Percentiles rank a stretch among this genome's conserved stretches.
Evolutionary conservation across 1,140 invertebrate genomes (phyloP).

Genomic region (Euglossa dilemma): DNA sequence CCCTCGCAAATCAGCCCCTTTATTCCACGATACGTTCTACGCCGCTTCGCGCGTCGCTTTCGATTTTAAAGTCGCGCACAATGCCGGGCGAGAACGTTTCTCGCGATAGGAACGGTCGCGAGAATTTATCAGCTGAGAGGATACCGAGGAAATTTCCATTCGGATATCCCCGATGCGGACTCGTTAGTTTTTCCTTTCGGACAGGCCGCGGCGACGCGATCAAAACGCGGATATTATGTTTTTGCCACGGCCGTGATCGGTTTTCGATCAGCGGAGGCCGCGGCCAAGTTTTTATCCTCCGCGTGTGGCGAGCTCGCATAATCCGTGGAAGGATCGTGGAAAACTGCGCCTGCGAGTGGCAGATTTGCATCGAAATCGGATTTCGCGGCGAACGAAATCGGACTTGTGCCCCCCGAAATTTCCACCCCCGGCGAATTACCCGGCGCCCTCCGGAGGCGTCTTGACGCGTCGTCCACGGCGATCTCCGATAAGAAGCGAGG

Average conservation of each 20-base stretch:
- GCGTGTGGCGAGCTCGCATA: not conserved
- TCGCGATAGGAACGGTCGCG: too few species aligned
- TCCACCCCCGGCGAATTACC: not conserved
- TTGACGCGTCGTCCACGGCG: not conserved
- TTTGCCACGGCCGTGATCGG: not conserved
- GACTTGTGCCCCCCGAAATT: not conserved
- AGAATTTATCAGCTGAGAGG: not conserved
- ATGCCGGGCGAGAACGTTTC: not conserved
- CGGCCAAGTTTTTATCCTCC: slow-evolving; percentile 2
- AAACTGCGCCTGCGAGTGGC: slow-evolving; percentile 1
- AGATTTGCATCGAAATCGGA: slow-evolving; percentile 49
- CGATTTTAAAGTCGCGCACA: not conserved
- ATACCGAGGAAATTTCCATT: not conserved
- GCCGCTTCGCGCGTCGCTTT: not conserved
- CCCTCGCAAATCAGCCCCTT: not conserved
- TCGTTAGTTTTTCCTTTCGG: not conserved
- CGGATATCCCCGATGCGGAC: not conserved
- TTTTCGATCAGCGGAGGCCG: slow-evolving; percentile 13
- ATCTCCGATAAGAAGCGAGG: not conserved
- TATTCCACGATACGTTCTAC: slow-evolving; percentile 13
- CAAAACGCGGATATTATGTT: slow-evolving; percentile 1
- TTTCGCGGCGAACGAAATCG: slow-evolving; percentile 22
- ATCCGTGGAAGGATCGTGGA: slow-evolving; percentile 23
- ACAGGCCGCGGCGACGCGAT: not conserved
- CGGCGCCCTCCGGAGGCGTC: not conserved